These are phyloP conservation scores for Aegotheles bennettii DNA, from an alignment of 2,113 vertebrate species.

Conservation along the genomic window DNA sequence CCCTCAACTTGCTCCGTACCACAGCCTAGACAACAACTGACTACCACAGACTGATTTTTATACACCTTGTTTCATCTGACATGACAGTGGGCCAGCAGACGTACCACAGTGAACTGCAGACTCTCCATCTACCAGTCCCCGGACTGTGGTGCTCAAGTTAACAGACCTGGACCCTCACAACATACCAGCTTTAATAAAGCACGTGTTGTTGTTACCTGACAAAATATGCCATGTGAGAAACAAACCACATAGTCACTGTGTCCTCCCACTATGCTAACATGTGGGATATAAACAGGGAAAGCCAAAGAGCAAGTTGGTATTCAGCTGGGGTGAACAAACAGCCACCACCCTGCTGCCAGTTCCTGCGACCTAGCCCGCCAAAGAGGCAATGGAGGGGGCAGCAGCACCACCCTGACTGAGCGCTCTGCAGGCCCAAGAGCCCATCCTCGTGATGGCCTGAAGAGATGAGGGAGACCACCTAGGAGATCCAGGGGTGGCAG, in stretches of 20 bases:
- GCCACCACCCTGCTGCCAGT: background rate
- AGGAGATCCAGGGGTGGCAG: background rate
- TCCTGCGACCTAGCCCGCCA: background rate
- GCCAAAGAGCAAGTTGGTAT: background rate
- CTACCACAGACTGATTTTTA: background rate
- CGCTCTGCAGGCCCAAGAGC: background rate
- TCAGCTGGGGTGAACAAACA: background rate
- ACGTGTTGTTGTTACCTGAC: fast-evolving
- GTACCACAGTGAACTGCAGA: background rate
- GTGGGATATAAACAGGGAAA: background rate
- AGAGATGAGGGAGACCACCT: background rate
- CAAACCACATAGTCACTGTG: background rate
- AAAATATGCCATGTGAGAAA: background rate
- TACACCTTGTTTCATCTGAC: background rate
- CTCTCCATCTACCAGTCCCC: background rate
- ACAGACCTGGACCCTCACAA: background rate
- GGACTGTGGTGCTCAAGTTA: no score
- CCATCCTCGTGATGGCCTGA: background rate
- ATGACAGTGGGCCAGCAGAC: background rate
- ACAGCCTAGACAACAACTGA: background rate
- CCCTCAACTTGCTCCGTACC: background rate
- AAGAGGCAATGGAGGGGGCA: background rate
- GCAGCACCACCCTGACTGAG: background rate
- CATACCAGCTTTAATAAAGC: background rate
- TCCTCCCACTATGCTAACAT: background rate